Evolutionary conservation across 2,888 invertebrate species (phyloP).

Genomic region (Sylvicola fuscatus): DNA sequence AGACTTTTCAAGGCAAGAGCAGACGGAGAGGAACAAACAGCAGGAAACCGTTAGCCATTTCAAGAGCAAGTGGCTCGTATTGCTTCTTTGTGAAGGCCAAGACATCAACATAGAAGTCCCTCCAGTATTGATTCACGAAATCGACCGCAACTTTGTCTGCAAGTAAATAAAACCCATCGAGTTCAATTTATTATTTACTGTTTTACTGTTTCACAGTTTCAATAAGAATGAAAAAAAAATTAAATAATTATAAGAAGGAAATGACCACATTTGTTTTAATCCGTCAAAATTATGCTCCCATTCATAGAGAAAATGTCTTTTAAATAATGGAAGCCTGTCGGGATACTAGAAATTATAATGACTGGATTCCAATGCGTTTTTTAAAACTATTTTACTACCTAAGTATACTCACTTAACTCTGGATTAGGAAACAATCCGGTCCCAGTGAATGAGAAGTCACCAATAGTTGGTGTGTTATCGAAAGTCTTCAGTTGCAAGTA

Average conservation of each 20-base stretch:
- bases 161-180: conserved; percentile 8
- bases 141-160: conserved; percentile 23
- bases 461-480: conserved; percentile 39
- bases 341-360: too few relatives aligned
- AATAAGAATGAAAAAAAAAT: too few relatives aligned
- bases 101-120: conserved; percentile 27
- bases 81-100: conserved; percentile 23
- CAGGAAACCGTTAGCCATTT: conserved; percentile 18
- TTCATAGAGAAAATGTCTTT: too few relatives aligned
- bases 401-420: conserved; percentile 38
- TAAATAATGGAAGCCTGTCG: too few relatives aligned
- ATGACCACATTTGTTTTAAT: too few relatives aligned
- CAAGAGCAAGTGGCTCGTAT: conserved; percentile 19
- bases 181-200: too few relatives aligned
- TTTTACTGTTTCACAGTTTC: too few relatives aligned
- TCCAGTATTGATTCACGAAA: conserved; percentile 37
- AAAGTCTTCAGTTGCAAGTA: conserved; percentile 36
- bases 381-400: too few relatives aligned
- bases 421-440: conserved; percentile 38
- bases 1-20: conserved; percentile 10
- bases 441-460: conserved; percentile 35
- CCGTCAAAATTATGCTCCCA: too few relatives aligned
- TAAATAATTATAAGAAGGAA: too few relatives aligned
- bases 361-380: too few relatives aligned
- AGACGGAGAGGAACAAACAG: conserved; percentile 19